A percentile compares a stretch with the other conserved stretches of the same genome.
These are phyloP conservation scores for Pantherophis vulpinus DNA, from an alignment of 2,797 vertebrate genomes.

Conservation along the genomic window DNA sequence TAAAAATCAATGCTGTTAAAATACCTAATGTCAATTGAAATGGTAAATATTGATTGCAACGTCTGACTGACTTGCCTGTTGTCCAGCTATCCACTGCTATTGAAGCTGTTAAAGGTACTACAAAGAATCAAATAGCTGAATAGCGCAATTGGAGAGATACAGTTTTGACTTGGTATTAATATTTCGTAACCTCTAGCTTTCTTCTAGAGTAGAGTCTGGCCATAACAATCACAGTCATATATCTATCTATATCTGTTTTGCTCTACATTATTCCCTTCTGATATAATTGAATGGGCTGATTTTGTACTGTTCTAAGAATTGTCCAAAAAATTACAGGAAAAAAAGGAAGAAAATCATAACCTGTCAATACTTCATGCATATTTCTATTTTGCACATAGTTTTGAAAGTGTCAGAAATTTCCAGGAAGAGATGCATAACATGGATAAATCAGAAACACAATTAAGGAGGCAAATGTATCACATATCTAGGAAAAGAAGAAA, in stretches of 20 bases:
- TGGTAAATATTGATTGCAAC: background rate
- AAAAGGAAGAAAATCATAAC: background rate
- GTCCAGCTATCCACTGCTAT: background rate
- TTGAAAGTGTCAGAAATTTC: background rate
- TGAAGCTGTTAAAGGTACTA: background rate
- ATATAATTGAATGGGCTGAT: background rate
- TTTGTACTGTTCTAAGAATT: too few relatives aligned
- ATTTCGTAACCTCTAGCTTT: background rate
- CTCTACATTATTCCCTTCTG: background rate
- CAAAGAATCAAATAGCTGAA: background rate
- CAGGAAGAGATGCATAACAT: background rate
- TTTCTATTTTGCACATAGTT: background rate
- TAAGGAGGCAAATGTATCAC: background rate
- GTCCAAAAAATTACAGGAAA: background rate
- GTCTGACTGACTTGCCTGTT: background rate
- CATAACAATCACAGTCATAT: background rate
- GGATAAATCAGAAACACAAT: background rate
- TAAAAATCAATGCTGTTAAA: background rate
- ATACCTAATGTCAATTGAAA: background rate
- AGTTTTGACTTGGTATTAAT: background rate
- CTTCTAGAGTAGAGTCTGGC: background rate
- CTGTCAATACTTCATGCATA: background rate
- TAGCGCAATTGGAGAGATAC: background rate
- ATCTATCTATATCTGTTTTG: background rate
- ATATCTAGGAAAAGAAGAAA: background rate